Evolutionary conservation across 2,888 invertebrate genomes (phyloP).

Genomic region (Eupsilia transversa): DNA sequence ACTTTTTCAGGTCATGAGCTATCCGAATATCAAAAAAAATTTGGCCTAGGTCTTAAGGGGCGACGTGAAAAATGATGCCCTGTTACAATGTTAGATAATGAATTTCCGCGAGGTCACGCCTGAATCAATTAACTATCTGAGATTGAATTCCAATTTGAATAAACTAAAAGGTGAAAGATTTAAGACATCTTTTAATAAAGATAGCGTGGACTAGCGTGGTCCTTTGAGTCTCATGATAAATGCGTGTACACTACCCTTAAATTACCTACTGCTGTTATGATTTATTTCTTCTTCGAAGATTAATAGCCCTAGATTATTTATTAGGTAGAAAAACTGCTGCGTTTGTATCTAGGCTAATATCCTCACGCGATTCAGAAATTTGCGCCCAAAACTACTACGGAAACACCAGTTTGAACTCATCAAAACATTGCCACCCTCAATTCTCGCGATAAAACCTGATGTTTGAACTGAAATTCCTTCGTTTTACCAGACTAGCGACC

Average conservation of each 20-base stretch:
- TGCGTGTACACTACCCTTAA: slow-evolving; percentile 2
- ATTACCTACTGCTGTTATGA: slow-evolving; percentile 21
- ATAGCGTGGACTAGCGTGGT: slow-evolving; percentile 1
- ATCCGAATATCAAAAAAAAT: no score
- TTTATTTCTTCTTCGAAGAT: slow-evolving; percentile 32
- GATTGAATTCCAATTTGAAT: not conserved
- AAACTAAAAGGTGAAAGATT: not conserved
- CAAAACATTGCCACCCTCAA: slow-evolving; percentile 49
- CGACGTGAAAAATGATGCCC: no score
- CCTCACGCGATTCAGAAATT: slow-evolving; percentile 49
- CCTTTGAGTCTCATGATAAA: slow-evolving; percentile 9
- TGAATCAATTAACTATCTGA: no score
- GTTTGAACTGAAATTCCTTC: slow-evolving; percentile 10
- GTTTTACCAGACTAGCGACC: not conserved
- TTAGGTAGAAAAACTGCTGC: slow-evolving; percentile 18
- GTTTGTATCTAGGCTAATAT: slow-evolving; percentile 34
- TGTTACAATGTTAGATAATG: no score
- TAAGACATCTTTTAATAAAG: slow-evolving; percentile 6
- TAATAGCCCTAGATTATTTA: slow-evolving; percentile 32
- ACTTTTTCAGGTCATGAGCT: no score
- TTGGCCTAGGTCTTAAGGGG: no score
- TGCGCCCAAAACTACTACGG: not conserved
- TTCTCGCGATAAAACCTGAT: slow-evolving; percentile 31
- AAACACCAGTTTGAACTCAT: slow-evolving; percentile 39
- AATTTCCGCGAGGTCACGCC: no score